Evolutionary conservation across 2,888 invertebrate species (phyloP).

Genomic region (Alentia gelatinosa): DNA sequence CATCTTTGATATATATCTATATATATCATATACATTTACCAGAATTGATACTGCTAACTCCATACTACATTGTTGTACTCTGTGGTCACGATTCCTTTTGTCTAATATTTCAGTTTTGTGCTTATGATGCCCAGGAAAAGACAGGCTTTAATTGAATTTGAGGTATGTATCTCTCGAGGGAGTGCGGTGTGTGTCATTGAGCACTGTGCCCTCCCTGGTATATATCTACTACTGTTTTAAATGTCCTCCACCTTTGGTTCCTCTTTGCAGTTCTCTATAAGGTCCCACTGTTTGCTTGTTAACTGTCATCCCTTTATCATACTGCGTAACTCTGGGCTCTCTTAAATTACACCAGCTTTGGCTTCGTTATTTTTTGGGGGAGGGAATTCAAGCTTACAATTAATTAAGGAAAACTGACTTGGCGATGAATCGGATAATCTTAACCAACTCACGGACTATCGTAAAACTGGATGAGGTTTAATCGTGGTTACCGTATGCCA

Average conservation of each 20-base stretch:
- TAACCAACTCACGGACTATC: too few species aligned
- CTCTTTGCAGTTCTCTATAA: neutral
- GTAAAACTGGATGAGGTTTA: too few species aligned
- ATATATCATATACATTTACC: neutral
- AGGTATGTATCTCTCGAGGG: slow-evolving; percentile 63
- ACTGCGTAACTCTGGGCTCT: slow-evolving; percentile 23
- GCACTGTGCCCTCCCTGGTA: neutral
- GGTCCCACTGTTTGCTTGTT: slow-evolving; percentile 28
- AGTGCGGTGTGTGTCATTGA: slow-evolving; percentile 22
- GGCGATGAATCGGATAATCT: too few species aligned
- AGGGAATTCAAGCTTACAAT: neutral
- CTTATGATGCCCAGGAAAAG: slow-evolving; percentile 78
- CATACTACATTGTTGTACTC: neutral
- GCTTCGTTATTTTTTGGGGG: neutral
- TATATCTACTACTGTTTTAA: slow-evolving; percentile 6
- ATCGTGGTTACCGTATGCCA: too few species aligned
- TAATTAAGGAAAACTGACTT: too few species aligned
- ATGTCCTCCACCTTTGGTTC: slow-evolving; percentile 9
- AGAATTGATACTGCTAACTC: neutral
- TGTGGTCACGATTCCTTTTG: slow-evolving; percentile 35
- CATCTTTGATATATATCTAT: neutral
- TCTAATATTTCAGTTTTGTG: slow-evolving; percentile 72
- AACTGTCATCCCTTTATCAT: slow-evolving; percentile 5
- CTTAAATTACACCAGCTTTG: neutral
- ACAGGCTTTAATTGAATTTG: slow-evolving; percentile 79